A percentile compares a stretch with the other conserved stretches of the same genome.
These are phyloP conservation scores for Anser brachyrhynchus DNA, from an alignment of 2,113 vertebrate species.

Conservation along the genomic window DNA sequence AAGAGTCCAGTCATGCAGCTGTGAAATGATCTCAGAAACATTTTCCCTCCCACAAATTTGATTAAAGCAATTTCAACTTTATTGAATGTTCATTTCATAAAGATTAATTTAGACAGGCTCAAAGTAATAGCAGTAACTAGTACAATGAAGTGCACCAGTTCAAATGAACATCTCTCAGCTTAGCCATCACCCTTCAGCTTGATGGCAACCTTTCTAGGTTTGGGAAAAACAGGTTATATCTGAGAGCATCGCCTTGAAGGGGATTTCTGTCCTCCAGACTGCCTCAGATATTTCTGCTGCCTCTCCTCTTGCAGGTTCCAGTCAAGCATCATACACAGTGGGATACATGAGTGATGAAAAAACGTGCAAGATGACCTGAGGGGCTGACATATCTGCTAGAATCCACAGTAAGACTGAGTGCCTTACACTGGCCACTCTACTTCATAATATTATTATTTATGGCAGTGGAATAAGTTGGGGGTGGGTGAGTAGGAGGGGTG, in stretches of 20 bases:
- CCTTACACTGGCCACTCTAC: background rate
- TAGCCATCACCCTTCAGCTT: background rate
- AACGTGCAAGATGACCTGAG: background rate
- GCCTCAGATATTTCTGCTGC: background rate
- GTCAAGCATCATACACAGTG: background rate
- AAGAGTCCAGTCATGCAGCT: background rate
- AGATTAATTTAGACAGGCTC: background rate
- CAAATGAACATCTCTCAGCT: background rate
- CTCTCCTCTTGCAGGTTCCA: background rate
- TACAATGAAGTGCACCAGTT: background rate
- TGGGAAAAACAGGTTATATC: too few species aligned
- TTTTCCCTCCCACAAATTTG: background rate
- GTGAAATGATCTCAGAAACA: background rate
- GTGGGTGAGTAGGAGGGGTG: background rate
- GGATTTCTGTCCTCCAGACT: background rate
- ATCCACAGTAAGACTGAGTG: background rate
- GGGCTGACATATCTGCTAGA: background rate
- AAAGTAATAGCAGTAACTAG: background rate
- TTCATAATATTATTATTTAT: background rate
- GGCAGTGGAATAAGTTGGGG: too few species aligned
- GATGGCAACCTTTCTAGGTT: fast-evolving
- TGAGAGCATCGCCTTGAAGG: background rate
- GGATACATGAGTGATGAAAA: background rate
- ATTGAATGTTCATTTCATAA: background rate
- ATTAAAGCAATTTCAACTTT: background rate